phyloP scores from a whole-genome alignment of 2,888 invertebrate genomes.

The Oeneis ivallda region DNA sequence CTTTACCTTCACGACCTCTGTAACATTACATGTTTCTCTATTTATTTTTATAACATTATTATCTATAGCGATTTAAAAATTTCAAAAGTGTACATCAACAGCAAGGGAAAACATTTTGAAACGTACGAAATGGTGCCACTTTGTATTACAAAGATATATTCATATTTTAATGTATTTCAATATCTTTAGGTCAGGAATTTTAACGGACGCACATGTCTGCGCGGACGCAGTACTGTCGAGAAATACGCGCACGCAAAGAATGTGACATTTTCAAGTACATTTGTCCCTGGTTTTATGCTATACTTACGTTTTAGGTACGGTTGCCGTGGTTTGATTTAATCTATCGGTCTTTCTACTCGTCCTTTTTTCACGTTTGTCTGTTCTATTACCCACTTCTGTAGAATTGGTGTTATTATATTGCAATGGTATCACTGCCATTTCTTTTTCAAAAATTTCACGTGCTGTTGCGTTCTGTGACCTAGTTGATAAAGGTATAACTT shows the following conservation, averaged over 20 bases:
- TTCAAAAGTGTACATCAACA: no score
- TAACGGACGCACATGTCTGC: no score
- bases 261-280: no score
- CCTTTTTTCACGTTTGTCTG: conserved; percentile 73
- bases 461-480: conserved; percentile 44
- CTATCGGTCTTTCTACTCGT: conserved; percentile 78
- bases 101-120: not conserved
- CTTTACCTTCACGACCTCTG: conserved; percentile 75
- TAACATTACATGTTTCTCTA: not conserved
- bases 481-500: conserved; percentile 63
- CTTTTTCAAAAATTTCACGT: conserved; percentile 46
- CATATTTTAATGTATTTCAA: no score
- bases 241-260: no score
- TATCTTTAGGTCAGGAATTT: no score
- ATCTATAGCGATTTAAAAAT: no score
- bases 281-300: no score
- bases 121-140: not conserved
- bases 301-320: conserved; percentile 76
- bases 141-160: no score
- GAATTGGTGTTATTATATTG: conserved; percentile 69
- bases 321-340: conserved; percentile 75
- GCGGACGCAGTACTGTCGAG: no score
- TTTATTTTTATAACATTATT: not conserved
- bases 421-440: conserved; percentile 64
- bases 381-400: conserved; percentile 63